phyloP scores from a whole-genome alignment of 2,797 vertebrate genomes.

The Delichon dasypus region DNA sequence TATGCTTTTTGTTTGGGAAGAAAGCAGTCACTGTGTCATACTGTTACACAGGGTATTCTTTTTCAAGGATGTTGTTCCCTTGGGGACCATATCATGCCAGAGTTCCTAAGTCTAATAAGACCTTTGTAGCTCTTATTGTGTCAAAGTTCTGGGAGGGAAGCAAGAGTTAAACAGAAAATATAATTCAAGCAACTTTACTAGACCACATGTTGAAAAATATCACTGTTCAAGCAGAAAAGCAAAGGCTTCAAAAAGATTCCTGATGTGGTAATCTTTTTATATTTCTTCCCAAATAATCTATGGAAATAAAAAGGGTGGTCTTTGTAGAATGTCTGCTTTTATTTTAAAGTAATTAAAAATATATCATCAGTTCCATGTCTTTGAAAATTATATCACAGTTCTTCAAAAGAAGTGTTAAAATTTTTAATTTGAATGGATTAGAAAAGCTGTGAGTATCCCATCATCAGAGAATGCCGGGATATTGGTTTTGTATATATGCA shows the following conservation, averaged over 20 bases:
- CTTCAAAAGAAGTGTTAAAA: constrained; percentile 23
- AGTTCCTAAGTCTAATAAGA: constrained; percentile 92
- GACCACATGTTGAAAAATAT: constrained; percentile 89
- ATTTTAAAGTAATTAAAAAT: constrained; percentile 30
- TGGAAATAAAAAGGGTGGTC: neutral
- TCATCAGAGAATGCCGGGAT: neutral
- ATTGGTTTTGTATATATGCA: neutral
- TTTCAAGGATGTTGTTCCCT: constrained; percentile 98
- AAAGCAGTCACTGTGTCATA: constrained; percentile 95
- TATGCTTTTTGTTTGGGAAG: constrained; percentile 94
- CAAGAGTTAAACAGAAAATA: constrained; percentile 85
- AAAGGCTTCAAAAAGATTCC: constrained; percentile 79
- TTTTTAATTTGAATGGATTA: neutral
- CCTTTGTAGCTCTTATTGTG: constrained; percentile 88
- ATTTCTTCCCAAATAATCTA: constrained; percentile 12
- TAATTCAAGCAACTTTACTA: constrained; percentile 82
- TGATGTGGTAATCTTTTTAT: constrained; percentile 64
- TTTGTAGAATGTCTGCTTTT: constrained; percentile 5
- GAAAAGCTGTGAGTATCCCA: neutral
- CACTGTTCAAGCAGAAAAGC: constrained; percentile 81
- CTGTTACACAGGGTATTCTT: constrained; percentile 98
- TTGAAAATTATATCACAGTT: neutral
- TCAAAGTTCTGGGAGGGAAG: constrained; percentile 84
- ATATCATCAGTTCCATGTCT: neutral
- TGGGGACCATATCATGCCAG: constrained; percentile 95